Evolutionary conservation across 2,797 vertebrate species (phyloP).

Genomic region (Xenentodon cancila): DNA sequence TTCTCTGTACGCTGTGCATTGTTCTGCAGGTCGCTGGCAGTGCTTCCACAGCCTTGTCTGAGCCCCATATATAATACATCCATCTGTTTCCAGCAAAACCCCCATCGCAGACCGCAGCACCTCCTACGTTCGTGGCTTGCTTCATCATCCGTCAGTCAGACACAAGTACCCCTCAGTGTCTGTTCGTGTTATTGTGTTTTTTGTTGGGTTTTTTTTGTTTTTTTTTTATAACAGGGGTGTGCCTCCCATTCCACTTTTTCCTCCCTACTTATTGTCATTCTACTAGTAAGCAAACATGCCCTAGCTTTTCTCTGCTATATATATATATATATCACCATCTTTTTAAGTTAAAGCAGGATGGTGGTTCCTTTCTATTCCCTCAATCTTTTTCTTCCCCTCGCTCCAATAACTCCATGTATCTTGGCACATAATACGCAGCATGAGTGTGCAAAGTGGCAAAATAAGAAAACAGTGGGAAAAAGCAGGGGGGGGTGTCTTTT

Average conservation of each 20-base stretch:
- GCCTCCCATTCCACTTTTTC: background rate
- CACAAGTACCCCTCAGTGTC: constrained; percentile 19
- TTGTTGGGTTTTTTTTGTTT: background rate
- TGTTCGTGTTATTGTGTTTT: constrained; percentile 27
- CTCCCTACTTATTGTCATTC: constrained; percentile 8
- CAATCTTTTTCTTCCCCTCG: background rate
- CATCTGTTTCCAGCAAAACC: constrained; percentile 65
- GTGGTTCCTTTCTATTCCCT: constrained; percentile 1
- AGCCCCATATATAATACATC: constrained; percentile 60
- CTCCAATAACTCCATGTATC: constrained; percentile 18
- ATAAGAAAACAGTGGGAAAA: constrained; percentile 36
- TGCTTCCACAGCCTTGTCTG: constrained; percentile 33
- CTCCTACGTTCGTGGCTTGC: constrained; percentile 12
- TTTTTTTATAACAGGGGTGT: background rate
- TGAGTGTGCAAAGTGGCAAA: constrained; percentile 45
- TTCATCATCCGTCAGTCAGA: constrained; percentile 35
- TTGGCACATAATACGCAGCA: constrained; percentile 33
- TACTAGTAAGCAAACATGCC: constrained; percentile 9
- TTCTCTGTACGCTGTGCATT: constrained; percentile 20
- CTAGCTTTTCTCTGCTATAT: background rate
- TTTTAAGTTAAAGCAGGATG: constrained; percentile 38
- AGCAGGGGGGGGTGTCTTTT: constrained; percentile 38
- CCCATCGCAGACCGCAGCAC: constrained; percentile 18
- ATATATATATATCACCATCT: background rate
- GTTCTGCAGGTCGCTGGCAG: constrained; percentile 33